These are phyloP conservation scores for Lydus trimaculatus DNA, from an alignment of 2,888 invertebrate species.

Conservation along the genomic window DNA sequence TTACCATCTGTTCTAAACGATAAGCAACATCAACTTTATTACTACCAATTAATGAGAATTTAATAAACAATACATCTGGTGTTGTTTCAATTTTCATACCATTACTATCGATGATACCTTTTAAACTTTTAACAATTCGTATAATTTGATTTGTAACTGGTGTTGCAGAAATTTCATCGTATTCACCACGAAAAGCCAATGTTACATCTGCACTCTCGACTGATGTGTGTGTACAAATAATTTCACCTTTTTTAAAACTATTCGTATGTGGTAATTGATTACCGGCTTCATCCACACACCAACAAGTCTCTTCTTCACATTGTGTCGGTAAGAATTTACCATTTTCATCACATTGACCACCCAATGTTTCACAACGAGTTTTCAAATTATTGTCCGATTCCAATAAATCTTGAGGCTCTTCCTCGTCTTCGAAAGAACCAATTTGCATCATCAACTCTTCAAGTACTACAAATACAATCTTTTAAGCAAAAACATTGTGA, in stretches of 20 bases:
- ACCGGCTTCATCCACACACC: slow-evolving; percentile 89
- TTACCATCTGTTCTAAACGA: slow-evolving; percentile 77
- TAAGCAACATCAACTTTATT: slow-evolving; percentile 82
- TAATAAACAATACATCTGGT: slow-evolving; percentile 64
- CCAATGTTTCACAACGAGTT: slow-evolving; percentile 61
- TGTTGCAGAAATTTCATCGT: slow-evolving; percentile 62
- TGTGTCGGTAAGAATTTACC: slow-evolving; percentile 80
- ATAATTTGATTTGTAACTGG: slow-evolving; percentile 60
- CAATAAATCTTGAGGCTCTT: slow-evolving; percentile 60
- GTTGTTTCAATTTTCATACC: slow-evolving; percentile 64
- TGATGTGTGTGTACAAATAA: slow-evolving; percentile 70
- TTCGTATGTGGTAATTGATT: slow-evolving; percentile 71
- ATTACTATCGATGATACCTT: slow-evolving; percentile 59
- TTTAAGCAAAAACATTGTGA: neutral
- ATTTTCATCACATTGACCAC: slow-evolving; percentile 69
- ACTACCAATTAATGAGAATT: slow-evolving; percentile 73
- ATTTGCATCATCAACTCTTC: slow-evolving; percentile 76
- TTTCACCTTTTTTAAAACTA: slow-evolving; percentile 67
- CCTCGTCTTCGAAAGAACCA: slow-evolving; percentile 60
- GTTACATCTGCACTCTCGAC: slow-evolving; percentile 80
- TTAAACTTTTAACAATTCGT: slow-evolving; percentile 61
- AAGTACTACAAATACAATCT: slow-evolving; percentile 61
- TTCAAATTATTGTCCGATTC: slow-evolving; percentile 37
- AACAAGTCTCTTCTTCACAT: slow-evolving; percentile 75
- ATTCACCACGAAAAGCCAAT: slow-evolving; percentile 73